Evolutionary conservation across 1,140 invertebrate species (phyloP).

Genomic region (Theocolax elegans): DNA sequence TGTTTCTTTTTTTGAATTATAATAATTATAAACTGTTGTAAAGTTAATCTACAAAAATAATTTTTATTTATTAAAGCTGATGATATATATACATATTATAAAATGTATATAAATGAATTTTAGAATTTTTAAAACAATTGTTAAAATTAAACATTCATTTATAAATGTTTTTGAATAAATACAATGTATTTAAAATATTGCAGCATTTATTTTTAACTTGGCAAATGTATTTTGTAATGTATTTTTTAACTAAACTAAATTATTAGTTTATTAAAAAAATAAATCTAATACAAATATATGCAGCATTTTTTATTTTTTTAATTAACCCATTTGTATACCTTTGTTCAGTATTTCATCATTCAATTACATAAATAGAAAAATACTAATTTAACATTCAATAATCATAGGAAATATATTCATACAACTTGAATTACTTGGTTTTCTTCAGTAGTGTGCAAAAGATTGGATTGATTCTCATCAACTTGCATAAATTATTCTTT

Average conservation of each 20-base stretch:
- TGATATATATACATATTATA: constrained; percentile 11
- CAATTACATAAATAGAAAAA: no score
- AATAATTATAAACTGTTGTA: constrained; percentile 11
- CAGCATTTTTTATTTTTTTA: no score
- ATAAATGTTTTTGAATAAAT: constrained; percentile 39
- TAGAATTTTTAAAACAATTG: constrained; percentile 31
- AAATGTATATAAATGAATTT: constrained; percentile 31
- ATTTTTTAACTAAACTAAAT: constrained; percentile 16
- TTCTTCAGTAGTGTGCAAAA: no score
- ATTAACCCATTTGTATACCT: no score
- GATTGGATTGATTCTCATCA: no score
- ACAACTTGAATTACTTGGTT: no score
- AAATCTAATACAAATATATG: no score
- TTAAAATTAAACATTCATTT: constrained; percentile 29
- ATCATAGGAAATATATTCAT: no score
- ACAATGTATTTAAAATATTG: background rate
- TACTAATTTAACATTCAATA: no score
- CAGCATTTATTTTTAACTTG: constrained; percentile 6
- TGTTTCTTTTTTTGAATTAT: constrained; percentile 10
- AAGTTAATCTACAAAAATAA: background rate
- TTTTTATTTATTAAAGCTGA: constrained; percentile 16
- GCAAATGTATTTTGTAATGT: background rate
- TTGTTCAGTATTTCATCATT: no score
- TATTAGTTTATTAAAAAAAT: background rate
- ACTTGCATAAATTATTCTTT: no score